Evolutionary conservation across 2,113 vertebrate species (phyloP).

Genomic region (Trogon surrucura): DNA sequence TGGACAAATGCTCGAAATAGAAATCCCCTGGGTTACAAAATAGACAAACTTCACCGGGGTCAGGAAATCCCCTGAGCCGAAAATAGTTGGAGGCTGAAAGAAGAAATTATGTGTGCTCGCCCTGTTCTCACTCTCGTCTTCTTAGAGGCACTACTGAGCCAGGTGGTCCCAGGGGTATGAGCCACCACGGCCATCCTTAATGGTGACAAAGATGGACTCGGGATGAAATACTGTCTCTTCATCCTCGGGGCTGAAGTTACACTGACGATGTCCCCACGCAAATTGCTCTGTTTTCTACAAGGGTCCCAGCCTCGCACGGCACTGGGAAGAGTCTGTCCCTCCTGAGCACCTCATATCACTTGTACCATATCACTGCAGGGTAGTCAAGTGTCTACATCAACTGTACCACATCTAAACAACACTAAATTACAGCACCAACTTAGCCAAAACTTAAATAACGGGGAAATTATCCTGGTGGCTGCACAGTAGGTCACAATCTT

Average conservation of each 20-base stretch:
- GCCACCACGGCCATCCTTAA: neutral
- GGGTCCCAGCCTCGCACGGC: neutral
- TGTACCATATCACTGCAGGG: neutral
- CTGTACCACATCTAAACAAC: neutral
- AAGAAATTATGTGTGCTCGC: neutral
- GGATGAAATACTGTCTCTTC: neutral
- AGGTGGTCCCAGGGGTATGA: neutral
- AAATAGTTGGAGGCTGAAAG: neutral
- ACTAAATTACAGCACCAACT: slow-evolving; percentile 9
- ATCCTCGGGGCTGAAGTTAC: neutral
- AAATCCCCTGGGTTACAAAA: neutral
- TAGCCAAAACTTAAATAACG: neutral
- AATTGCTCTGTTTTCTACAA: neutral
- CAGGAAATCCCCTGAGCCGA: slow-evolving; percentile 19
- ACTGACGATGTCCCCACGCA: neutral
- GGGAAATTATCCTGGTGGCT: neutral
- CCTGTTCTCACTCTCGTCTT: neutral
- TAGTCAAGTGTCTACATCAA: neutral
- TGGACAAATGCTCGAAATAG: neutral
- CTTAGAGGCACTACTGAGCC: neutral
- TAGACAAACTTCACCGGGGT: neutral
- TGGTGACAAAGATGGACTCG: neutral
- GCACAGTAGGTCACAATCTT: neutral
- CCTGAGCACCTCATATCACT: neutral
- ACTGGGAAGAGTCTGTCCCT: neutral